Base-by-base conservation (phyloP, 2,113 vertebrate species). In the Pandion haliaetus region DNA sequence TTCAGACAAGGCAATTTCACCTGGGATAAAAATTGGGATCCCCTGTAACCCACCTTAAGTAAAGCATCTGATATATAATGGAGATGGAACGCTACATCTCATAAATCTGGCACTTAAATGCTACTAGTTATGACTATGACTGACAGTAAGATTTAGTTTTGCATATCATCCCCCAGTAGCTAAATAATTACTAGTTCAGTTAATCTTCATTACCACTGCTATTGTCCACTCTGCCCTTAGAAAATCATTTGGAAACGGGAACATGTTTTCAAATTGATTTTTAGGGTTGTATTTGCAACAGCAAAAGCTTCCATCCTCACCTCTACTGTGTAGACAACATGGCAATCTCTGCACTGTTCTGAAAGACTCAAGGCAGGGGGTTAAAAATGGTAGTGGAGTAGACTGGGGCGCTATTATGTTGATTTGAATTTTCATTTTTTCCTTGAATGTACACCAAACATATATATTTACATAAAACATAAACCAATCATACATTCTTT, bases 161-260 rank as follows among this genome's bases (percentile, higher is more conserved):
- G 45, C 50, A 50, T 67, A 73, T 97, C 62, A 71, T 90, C 71
- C 66, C 58, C 71, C 62, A 87, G 47, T 94, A 96, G 84, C 81
- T 95, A 98, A 97, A 96, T 96, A 97, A 97, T 97, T 97, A 91
- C 90, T 88, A 58, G 67, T 88, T 96, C 94, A 84, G 77, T 96
- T 98, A 57, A 80, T 97, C 95, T 97, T 97, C 91, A 96, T 96
- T 96, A 93, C 50, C 42, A 63, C 72, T 93, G 71, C 36, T 93
- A 84, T 82, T 8, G 71, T 97, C 96, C 76, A 93, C 81, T 94
- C 94, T 96, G 86, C 86, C 79, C 54, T 95, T 95, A 95, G 88
- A 92, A 98, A 97, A 95, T 80, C 86, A 80, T 50, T 74, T 94
- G 81, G 50, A 96, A 97, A 95, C 50, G 25, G 54, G 90, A 96